Percentiles rank a stretch among this genome's conserved stretches.
Conservation (phyloP, 2,797 vertebrate species). For the Chelidonichthys spinosus region DNA sequence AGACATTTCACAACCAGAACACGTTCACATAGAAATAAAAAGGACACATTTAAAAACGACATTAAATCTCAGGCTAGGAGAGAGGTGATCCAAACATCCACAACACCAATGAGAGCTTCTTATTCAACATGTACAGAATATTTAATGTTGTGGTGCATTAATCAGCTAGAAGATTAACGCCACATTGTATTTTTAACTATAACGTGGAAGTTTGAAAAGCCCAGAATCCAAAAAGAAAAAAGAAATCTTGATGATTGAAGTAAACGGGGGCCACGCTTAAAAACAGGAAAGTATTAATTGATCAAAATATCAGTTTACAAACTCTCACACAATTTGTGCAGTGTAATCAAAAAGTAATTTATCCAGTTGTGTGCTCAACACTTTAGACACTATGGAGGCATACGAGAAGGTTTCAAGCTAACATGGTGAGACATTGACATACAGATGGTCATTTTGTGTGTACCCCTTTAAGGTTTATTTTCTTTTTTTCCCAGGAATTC, state of each 20-base stretch:
- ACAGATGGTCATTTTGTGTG: background rate
- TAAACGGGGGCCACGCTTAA: background rate
- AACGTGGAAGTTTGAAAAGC: too few relatives aligned
- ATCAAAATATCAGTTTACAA: background rate
- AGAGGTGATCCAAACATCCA: too few relatives aligned
- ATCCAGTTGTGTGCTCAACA: background rate
- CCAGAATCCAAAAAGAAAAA: background rate
- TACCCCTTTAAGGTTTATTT: constrained; percentile 8
- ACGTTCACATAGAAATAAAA: too few relatives aligned
- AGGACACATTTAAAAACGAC: too few relatives aligned
- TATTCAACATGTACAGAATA: too few relatives aligned
- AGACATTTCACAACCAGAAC: too few relatives aligned
- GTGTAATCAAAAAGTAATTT: background rate
- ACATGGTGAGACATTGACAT: background rate
- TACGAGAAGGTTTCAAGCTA: background rate
- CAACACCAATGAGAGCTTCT: too few relatives aligned
- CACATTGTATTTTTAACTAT: too few relatives aligned
- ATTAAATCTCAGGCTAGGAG: too few relatives aligned
- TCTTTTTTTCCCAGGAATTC: constrained; percentile 5
- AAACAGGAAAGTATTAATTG: background rate
- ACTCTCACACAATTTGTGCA: background rate
- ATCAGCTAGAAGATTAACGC: too few relatives aligned
- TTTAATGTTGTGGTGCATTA: too few relatives aligned
- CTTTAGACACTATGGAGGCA: background rate
- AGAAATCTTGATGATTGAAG: background rate